Base-by-base conservation (phyloP, 2,888 invertebrate genomes). In the Cosmopolites sordidus region DNA sequence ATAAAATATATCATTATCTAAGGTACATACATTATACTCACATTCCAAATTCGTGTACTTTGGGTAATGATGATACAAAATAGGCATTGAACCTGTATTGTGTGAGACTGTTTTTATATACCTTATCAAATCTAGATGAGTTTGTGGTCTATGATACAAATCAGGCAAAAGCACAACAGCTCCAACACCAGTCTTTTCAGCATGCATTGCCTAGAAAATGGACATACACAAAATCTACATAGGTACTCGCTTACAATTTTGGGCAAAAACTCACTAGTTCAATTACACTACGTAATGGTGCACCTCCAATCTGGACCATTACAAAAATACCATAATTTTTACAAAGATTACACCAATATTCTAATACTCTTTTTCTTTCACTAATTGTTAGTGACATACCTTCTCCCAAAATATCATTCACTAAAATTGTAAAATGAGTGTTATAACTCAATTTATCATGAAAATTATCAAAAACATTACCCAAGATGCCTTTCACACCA, bases 11-110 rank as follows among this genome's bases (percentile, higher is more conserved):
- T 16, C 16, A 43, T 18, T n/a, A 18, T 17, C 2, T 6, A 11
- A n/a, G 37, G 16, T n/a, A 46, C 14, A 33, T 15, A 27, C n/a
- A n/a, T n/a, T n/a, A 33, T 16, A 78, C 83, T 82, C 76, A 91
- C 91, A 75, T 59, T 84, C 80, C 33, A 91, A 83, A 54, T 82
- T 82, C 27, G 84, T 85, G 70, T 84, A 81, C 56, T 76, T 76
- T 1, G 92, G 91, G 63, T 89, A 86, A 67, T 92, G 91, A 67
- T 93, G 92, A 68, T 92, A 91, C 16, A 90, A 76, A 45, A 92
- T 79, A 0, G 92, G 92, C 1, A 86, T 81, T 5, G 82, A 82
- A 17, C 63, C 61, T 30, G 64, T 65, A 46, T 60, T 60, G 43
- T 64, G 60, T 8, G 65, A 63, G n/a, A 92, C 81, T 43, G 79